Conservation (phyloP, 2,797 vertebrate species). For the Atherinosoma microstoma region DNA sequence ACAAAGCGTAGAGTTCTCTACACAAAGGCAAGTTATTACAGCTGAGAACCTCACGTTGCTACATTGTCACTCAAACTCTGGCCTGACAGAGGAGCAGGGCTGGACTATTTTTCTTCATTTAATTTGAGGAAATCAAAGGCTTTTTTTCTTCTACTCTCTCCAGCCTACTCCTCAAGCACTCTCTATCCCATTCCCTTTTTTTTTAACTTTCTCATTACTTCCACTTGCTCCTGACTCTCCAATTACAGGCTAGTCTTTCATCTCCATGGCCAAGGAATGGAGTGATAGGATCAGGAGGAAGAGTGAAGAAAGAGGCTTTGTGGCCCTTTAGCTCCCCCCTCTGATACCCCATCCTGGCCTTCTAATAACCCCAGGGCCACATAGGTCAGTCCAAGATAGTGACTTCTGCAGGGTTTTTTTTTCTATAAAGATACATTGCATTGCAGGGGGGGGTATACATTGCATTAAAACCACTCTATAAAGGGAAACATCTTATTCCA, state of each 20-base stretch:
- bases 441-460: no score
- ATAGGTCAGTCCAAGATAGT: conserved; percentile 63
- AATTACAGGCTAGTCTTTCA: conserved; percentile 85
- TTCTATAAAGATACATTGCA: conserved; percentile 31
- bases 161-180: conserved; percentile 72
- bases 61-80: conserved; percentile 80
- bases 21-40: conserved; percentile 82
- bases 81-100: conserved; percentile 56
- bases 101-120: conserved; percentile 79
- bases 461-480: background rate
- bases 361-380: conserved; percentile 76
- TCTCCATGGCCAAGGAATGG: conserved; percentile 82
- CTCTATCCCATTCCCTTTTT: conserved; percentile 60
- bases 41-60: conserved; percentile 73
- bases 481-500: background rate
- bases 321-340: conserved; percentile 70
- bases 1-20: conserved; percentile 73
- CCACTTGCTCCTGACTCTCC: conserved; percentile 79
- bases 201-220: conserved; percentile 80
- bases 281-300: conserved; percentile 86
- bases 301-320: conserved; percentile 85
- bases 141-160: conserved; percentile 73
- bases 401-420: conserved; percentile 36
- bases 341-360: conserved; percentile 68
- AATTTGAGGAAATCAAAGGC: conserved; percentile 83